Conservation (phyloP, 2,113 vertebrate genomes). For the Seriola aureovittata region DNA sequence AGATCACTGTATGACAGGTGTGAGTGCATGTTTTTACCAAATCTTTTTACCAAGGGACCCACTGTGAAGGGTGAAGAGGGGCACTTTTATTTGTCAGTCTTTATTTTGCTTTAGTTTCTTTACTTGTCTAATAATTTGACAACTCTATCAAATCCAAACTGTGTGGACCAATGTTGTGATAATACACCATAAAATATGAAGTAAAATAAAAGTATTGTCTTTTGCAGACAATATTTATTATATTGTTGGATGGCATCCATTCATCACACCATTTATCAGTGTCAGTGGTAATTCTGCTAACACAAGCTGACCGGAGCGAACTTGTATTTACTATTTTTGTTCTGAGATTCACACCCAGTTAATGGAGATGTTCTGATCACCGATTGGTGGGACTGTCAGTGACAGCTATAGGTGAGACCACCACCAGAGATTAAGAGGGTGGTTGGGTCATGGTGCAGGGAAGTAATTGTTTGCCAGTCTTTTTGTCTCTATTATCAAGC, state of each 20-base stretch:
- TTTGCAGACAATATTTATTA: not conserved
- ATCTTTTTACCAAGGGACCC: not conserved
- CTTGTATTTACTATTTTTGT: not conserved
- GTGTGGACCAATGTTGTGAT: not conserved
- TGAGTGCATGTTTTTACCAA: slow-evolving; percentile 15
- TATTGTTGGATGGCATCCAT: not conserved
- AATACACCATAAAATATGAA: not conserved
- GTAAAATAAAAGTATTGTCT: not conserved
- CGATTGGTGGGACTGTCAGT: slow-evolving; percentile 48
- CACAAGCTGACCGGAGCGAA: not conserved
- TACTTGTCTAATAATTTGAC: not conserved
- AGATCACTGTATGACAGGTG: slow-evolving; percentile 25
- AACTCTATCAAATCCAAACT: not conserved
- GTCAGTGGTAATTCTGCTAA: not conserved
- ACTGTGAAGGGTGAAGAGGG: not conserved
- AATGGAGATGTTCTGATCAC: slow-evolving; percentile 62
- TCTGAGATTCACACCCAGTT: slow-evolving; percentile 10
- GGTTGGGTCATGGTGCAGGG: slow-evolving; percentile 68
- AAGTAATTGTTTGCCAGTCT: slow-evolving; percentile 75
- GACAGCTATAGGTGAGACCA: slow-evolving; percentile 66
- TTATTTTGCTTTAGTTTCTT: not conserved
- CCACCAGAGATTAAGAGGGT: slow-evolving; percentile 67
- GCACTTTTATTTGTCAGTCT: not conserved
- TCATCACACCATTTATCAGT: not conserved
- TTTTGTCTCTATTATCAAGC: slow-evolving; percentile 82